Evolutionary conservation across 2,888 invertebrate genomes (phyloP).

Genomic region (Embidobia sp.): DNA sequence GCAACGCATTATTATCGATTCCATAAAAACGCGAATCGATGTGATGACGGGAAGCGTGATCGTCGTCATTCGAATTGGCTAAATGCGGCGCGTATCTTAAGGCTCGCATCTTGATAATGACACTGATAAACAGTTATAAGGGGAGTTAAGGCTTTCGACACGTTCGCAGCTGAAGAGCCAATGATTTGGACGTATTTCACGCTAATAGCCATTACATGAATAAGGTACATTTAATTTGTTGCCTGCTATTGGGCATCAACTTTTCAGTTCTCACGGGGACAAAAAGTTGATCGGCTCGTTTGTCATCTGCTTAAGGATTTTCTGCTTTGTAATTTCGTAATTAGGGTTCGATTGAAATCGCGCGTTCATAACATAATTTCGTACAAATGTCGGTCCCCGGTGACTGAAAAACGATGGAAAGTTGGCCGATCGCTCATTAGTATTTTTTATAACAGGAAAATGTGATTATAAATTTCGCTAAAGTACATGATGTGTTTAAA

Average conservation of each 20-base stretch:
- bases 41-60: constrained; percentile 55
- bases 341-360: constrained; percentile 12
- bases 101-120: constrained; percentile 61
- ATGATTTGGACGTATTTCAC: constrained; percentile 45
- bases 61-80: constrained; percentile 57
- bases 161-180: constrained; percentile 42
- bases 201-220: constrained; percentile 52
- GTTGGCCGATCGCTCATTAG: background rate
- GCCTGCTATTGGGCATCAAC: background rate
- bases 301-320: constrained; percentile 24
- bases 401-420: too few species aligned
- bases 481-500: too few species aligned
- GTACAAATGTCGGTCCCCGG: background rate
- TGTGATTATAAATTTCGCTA: too few species aligned
- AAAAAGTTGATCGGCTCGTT: constrained; percentile 34
- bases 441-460: constrained; percentile 3
- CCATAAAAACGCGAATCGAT: constrained; percentile 42
- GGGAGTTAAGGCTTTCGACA: constrained; percentile 47
- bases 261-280: constrained; percentile 1
- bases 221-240: constrained; percentile 41
- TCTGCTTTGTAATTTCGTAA: constrained; percentile 31
- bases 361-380: background rate
- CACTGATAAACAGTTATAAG: constrained; percentile 62
- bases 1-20: constrained; percentile 63
- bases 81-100: constrained; percentile 51